These are phyloP conservation scores for Oryctes rhinoceros DNA, from an alignment of 1,140 invertebrate genomes.

Conservation along the genomic window DNA sequence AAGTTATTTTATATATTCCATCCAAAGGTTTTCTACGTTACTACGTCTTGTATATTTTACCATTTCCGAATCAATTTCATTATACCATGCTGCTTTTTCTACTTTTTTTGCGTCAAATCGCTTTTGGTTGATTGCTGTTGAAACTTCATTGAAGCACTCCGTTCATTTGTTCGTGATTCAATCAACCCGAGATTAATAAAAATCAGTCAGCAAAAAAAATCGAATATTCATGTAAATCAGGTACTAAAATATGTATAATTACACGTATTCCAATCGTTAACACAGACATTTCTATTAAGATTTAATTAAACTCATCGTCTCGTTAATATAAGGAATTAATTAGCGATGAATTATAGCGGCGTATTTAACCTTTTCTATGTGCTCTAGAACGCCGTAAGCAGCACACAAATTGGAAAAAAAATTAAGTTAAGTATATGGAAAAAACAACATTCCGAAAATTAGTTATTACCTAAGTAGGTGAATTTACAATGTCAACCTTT, in stretches of 20 bases:
- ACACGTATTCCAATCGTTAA: constrained; percentile 14
- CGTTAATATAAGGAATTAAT: constrained; percentile 26
- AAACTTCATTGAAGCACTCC: no score
- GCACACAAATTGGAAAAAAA: background rate
- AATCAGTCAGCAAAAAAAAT: background rate
- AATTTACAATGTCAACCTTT: constrained; percentile 32
- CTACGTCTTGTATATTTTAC: no score
- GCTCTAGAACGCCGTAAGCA: background rate
- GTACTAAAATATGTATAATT: constrained; percentile 12
- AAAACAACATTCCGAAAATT: constrained; percentile 30
- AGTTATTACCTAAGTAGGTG: constrained; percentile 23
- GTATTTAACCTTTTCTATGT: constrained; percentile 10
- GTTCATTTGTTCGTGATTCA: no score
- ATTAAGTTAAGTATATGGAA: background rate
- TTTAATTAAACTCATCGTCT: constrained; percentile 16
- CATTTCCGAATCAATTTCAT: no score
- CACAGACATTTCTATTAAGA: constrained; percentile 9
- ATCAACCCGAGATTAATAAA: background rate
- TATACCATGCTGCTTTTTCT: no score
- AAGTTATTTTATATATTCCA: no score
- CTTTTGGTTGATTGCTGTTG: no score
- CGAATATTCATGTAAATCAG: background rate
- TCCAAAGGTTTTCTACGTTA: no score
- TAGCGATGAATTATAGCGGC: background rate
- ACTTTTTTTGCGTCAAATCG: no score